Evolutionary conservation across 2,888 invertebrate species (phyloP).

Genomic region (Hyposoter didymator): DNA sequence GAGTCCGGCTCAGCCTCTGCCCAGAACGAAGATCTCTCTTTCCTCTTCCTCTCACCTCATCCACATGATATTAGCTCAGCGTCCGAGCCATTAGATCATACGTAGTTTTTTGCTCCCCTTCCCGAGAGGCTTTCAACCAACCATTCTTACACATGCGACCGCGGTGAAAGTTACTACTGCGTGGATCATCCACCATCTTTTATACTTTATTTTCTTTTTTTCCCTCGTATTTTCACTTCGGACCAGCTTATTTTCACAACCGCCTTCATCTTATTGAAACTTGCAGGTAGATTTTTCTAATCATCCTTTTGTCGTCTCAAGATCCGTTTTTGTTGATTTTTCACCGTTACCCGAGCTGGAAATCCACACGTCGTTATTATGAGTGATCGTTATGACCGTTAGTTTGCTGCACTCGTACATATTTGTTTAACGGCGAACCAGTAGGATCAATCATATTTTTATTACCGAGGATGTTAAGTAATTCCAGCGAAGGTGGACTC

Average conservation of each 20-base stretch:
- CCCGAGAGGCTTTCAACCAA: slow-evolving; percentile 8
- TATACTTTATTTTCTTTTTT: slow-evolving; percentile 30
- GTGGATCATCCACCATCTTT: slow-evolving; percentile 11
- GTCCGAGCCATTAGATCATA: slow-evolving; percentile 63
- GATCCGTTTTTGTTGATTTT: not conserved
- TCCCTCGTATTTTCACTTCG: slow-evolving; percentile 25
- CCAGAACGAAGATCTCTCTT: slow-evolving; percentile 31
- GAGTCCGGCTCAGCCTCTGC: slow-evolving; percentile 2
- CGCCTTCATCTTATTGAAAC: slow-evolving; percentile 23
- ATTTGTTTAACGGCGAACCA: slow-evolving; percentile 13
- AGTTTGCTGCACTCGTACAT: slow-evolving; percentile 11
- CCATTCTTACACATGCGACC: slow-evolving; percentile 39
- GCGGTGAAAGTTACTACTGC: slow-evolving; percentile 64
- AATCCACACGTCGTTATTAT: slow-evolving; percentile 12
- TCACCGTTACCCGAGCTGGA: slow-evolving; percentile 12
- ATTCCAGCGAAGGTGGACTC: not conserved
- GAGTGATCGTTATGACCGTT: slow-evolving; percentile 31
- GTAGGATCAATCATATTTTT: slow-evolving; percentile 10
- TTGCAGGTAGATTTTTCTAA: slow-evolving; percentile 14
- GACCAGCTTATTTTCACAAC: not conserved
- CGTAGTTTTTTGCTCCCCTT: slow-evolving; percentile 62
- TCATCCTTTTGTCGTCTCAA: slow-evolving; percentile 7
- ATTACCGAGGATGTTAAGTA: not conserved
- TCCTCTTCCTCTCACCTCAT: slow-evolving; percentile 50
- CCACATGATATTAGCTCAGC: slow-evolving; percentile 4